Evolutionary conservation across 2,888 invertebrate genomes (phyloP).

Genomic region (Tachina fera): DNA sequence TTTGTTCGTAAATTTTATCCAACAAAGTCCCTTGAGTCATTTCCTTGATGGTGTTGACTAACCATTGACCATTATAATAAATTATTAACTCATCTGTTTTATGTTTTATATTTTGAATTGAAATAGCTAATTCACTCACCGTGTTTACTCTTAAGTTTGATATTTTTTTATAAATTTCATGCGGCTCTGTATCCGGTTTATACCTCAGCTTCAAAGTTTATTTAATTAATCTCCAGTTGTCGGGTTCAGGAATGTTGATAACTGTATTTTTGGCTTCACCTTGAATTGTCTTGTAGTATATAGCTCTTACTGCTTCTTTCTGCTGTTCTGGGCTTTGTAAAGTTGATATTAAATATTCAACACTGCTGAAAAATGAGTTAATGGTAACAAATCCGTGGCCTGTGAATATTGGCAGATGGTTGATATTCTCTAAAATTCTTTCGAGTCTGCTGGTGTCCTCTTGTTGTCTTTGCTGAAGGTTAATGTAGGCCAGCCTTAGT

Average conservation of each 20-base stretch:
- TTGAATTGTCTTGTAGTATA: no score
- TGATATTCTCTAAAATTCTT: no score
- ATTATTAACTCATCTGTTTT: conserved; percentile 3
- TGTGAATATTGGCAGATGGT: no score
- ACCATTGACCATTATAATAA: not conserved
- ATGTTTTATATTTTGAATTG: conserved; percentile 6
- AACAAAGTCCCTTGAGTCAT: conserved; percentile 1
- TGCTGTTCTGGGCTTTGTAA: no score
- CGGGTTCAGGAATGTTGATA: not conserved
- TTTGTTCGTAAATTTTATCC: conserved; percentile 6
- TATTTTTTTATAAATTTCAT: not conserved
- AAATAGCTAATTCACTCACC: conserved; percentile 1
- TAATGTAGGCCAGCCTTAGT: no score
- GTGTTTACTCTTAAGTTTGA: not conserved
- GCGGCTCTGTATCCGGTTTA: not conserved
- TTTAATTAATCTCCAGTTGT: not conserved
- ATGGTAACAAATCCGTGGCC: no score
- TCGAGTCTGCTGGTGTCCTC: no score
- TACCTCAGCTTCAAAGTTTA: not conserved
- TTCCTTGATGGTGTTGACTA: conserved; percentile 1
- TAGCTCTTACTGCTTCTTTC: no score
- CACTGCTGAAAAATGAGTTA: no score
- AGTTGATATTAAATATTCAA: no score
- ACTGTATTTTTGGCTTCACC: no score
- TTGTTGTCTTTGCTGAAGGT: no score